A percentile compares a stretch with the other conserved stretches of the same genome.
Evolutionary conservation across 2,797 vertebrate species (phyloP).

Genomic region (Dipus sagitta): DNA sequence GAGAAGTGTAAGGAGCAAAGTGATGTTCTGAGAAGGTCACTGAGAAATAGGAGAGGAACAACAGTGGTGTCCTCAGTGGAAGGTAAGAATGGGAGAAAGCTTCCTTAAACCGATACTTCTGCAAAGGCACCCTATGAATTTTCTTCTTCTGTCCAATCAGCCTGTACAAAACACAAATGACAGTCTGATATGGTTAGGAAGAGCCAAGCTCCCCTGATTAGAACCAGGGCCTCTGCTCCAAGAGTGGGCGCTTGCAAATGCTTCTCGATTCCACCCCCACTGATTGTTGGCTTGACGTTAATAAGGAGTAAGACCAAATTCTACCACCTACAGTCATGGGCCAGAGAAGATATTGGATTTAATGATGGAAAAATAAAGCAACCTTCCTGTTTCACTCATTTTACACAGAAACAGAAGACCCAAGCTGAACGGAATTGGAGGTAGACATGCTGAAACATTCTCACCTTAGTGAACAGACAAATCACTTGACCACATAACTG

Average conservation of each 20-base stretch:
- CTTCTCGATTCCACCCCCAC: not conserved
- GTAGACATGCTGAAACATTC: not conserved
- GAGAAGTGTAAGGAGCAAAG: not conserved
- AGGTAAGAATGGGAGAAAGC: too few relatives aligned
- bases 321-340: not conserved
- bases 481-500: not conserved
- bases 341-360: not conserved
- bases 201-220: not conserved
- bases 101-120: too few relatives aligned
- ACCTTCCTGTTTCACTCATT: not conserved
- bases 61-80: too few relatives aligned
- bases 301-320: not conserved
- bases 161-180: not conserved
- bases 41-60: too few relatives aligned
- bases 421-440: not conserved
- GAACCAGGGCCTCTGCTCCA: too few relatives aligned
- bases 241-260: not conserved
- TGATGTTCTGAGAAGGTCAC: too few relatives aligned
- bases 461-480: not conserved
- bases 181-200: not conserved
- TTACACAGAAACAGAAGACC: not conserved
- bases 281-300: not conserved
- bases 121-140: not conserved
- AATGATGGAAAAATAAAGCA: not conserved
- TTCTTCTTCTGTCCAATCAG: not conserved